Base-by-base conservation (phyloP, 35 echinoderm and acorn worm genomes). In the Apostichopus japonicus region DNA sequence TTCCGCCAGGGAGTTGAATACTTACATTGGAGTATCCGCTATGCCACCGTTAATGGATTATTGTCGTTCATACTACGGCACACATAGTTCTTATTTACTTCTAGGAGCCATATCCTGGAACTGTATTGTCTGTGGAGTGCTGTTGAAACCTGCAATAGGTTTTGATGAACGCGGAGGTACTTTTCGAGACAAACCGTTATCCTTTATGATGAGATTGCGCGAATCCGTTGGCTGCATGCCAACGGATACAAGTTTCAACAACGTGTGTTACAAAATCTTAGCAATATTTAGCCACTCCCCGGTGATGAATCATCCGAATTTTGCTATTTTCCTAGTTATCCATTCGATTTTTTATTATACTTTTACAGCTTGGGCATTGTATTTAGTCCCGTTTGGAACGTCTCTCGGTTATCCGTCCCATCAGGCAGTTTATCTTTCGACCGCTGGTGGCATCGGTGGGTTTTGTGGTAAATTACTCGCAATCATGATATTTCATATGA, bases 301-400 rank as follows among this genome's bases (percentile, higher is more conserved):
- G 8, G 44, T 25, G 2, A 89, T 52, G 24, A 72, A 72, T 27
- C 86, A 89, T 89, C 86, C 67, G 7, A 25, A 23, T 19, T 89
- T 89, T 52, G 86, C 61, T 7, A 53, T 89, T 21, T 89, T 89
- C 51, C 24, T 89, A 10, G 6, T 89, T 1, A 89, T 89, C 53
- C 86, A 89, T 72, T 89, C 86, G 14, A n/a, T 89, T 5, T 89
- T 89, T 21, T 89, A 89, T 72, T 89, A 89, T 33, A 78, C 90
- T 7, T 91, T 78, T 65, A 91, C 44, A 19, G 90, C 90, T 2
- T 91, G 90, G 90, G 90, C 90, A 54, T 16, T 91, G n/a, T 91
- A 54, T 58, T 72, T 91, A 7, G 77, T 91, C 13, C 90, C 90
- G 5, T 91, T 91, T 67, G 90, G 72, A 21, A 6, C 5, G 21